Base-by-base conservation (phyloP, 2,888 invertebrate genomes). In the Buathra laborator region DNA sequence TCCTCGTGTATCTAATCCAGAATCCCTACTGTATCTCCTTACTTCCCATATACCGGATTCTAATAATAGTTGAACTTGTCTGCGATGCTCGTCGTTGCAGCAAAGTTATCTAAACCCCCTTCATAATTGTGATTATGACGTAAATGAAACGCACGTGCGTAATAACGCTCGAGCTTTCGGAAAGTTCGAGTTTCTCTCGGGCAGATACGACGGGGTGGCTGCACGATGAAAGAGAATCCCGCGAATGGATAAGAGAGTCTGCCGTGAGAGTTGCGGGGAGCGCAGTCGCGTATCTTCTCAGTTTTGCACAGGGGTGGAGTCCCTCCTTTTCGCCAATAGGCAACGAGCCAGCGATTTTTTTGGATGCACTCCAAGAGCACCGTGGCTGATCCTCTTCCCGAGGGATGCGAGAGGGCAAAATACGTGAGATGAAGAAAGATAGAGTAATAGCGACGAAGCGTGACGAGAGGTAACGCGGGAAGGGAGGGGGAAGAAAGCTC, bases 321-420 rank as follows among this genome's bases (percentile, higher is more conserved):
- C 86, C 77, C 68, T 80, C 72, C 59, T 78, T 53, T 75, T 75
- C 81, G 70, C 78, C 81, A 84, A 77, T 86, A 75, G 77, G 83
- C 81, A 74, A 62, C 64, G 72, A 81, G 85, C 85, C 83, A 85
- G 68, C 32, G 37, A 62, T 74, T 85, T 88, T 86, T 89, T 87
- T 85, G 86, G 87, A 84, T 85, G 76, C 83, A 82, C 74, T 88
- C 89, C 87, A 89, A 89, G 88, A 72, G 72, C 83, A 53, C 37
- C 59, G n/a, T 12, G 16, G 53, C 43, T 24, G 46, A 68, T 43
- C 37, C 37, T 37, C 37, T 43, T 62, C 59, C 29, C 59, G 24
- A 2, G 59, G 14, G 4, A 16, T 24, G 37, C 10, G 19, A 12
- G 16, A 5, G 24, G 16, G 32, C n/a, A 14, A 19, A 19, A 24